Conservation (phyloP, 2,797 vertebrate genomes). For the Synaphobranchus kaupii region DNA sequence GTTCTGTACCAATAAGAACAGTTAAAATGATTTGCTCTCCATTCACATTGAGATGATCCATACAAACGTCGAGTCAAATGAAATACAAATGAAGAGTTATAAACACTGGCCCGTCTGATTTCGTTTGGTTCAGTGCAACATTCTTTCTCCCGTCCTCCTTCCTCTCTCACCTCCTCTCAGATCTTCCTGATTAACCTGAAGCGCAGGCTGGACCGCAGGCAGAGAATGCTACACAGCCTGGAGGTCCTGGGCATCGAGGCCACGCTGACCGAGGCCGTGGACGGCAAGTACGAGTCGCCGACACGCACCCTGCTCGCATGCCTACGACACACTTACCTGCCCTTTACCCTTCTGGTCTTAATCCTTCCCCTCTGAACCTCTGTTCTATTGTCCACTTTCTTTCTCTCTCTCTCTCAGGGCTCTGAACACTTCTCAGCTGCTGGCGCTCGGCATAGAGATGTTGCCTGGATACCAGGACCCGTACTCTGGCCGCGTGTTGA, state of each 20-base stretch:
- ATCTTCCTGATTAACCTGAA: slow-evolving; percentile 90
- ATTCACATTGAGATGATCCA: neutral
- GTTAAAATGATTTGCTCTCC: neutral
- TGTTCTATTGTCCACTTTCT: neutral
- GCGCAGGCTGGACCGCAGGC: slow-evolving; percentile 77
- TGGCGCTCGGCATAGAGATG: slow-evolving; percentile 81
- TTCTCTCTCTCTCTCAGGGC: slow-evolving; percentile 61
- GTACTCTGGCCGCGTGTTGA: slow-evolving; percentile 80
- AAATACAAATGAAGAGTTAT: too few species aligned
- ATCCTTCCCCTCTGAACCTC: neutral
- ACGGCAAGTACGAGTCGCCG: slow-evolving; percentile 79
- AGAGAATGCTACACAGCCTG: slow-evolving; percentile 81
- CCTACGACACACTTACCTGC: neutral
- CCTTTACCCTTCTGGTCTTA: neutral
- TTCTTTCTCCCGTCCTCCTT: neutral
- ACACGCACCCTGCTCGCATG: neutral
- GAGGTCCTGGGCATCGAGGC: slow-evolving; percentile 77
- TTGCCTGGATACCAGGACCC: slow-evolving; percentile 83
- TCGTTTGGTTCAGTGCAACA: neutral
- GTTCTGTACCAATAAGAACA: slow-evolving; percentile 1
- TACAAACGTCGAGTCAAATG: neutral
- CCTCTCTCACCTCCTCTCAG: slow-evolving; percentile 52
- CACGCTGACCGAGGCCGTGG: slow-evolving; percentile 83
- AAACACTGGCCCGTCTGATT: neutral
- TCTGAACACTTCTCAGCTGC: slow-evolving; percentile 81